phyloP scores from a whole-genome alignment of 2,888 invertebrate genomes.

The Sarcophaga variegata region DNA sequence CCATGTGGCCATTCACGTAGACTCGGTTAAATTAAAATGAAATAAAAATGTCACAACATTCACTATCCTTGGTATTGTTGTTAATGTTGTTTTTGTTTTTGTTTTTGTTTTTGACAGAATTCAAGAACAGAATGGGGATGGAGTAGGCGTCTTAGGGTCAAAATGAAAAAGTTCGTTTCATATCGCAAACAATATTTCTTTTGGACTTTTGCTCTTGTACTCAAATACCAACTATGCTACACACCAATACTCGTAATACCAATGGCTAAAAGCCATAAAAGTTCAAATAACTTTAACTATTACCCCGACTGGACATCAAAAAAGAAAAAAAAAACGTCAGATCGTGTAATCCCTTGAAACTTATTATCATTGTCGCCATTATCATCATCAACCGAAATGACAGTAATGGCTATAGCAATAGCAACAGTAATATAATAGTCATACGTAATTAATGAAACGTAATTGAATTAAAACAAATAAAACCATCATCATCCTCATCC shows the following conservation, averaged over 20 bases:
- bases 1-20: background rate
- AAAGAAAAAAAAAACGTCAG: constrained; percentile 2
- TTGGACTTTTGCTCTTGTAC: background rate
- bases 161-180: background rate
- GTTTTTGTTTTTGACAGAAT: no score
- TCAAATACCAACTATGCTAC: background rate
- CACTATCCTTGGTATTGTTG: background rate
- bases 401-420: background rate
- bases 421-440: background rate
- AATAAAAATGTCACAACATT: background rate
- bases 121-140: no score
- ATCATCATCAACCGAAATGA: constrained; percentile 18
- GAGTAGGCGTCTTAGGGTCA: constrained; percentile 27
- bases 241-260: background rate
- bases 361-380: constrained; percentile 50
- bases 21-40: background rate
- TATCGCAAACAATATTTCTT: no score
- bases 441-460: constrained; percentile 66
- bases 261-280: background rate
- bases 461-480: constrained; percentile 67
- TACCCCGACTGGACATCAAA: background rate
- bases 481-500: background rate
- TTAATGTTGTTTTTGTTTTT: no score
- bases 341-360: constrained; percentile 48
- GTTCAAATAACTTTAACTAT: background rate